Conservation (phyloP, 2,113 vertebrate species). For the Lutjanus erythropterus region DNA sequence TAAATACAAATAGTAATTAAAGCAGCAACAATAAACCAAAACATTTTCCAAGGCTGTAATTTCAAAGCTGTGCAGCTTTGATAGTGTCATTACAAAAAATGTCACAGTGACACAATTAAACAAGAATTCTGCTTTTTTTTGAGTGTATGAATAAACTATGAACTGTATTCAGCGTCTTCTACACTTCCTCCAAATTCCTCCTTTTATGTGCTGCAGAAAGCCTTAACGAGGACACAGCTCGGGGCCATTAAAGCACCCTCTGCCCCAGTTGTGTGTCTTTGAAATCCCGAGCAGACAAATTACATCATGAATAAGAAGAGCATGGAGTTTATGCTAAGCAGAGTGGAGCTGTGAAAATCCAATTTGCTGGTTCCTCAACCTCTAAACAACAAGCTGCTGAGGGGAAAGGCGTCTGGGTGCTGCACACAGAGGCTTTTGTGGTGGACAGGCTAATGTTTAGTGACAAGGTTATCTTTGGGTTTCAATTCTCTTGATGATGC, state of each 20-base stretch:
- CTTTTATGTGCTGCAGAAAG: slow-evolving; percentile 1
- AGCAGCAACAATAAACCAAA: background rate
- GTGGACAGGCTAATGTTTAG: background rate
- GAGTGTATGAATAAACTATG: background rate
- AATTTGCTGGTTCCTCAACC: slow-evolving; percentile 20
- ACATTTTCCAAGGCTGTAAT: background rate
- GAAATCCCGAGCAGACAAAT: slow-evolving; percentile 34
- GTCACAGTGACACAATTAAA: background rate
- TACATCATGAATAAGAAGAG: slow-evolving; percentile 33
- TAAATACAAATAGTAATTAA: background rate
- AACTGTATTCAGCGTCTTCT: background rate
- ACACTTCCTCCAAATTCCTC: background rate
- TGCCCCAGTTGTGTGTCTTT: slow-evolving; percentile 32
- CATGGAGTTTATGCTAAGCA: slow-evolving; percentile 9
- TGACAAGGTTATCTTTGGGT: background rate
- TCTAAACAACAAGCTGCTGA: background rate
- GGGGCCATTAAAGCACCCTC: background rate
- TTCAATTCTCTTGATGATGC: background rate
- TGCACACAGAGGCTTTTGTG: background rate
- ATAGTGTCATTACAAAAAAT: background rate
- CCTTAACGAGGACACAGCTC: background rate
- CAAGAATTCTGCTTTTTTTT: background rate
- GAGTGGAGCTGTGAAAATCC: slow-evolving; percentile 22
- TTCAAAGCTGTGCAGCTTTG: background rate
- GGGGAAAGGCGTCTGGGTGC: background rate